Percentiles rank a stretch among this genome's conserved stretches.
These are phyloP conservation scores for Camelus dromedarius DNA, from an alignment of 2,113 vertebrate species.

Conservation along the genomic window DNA sequence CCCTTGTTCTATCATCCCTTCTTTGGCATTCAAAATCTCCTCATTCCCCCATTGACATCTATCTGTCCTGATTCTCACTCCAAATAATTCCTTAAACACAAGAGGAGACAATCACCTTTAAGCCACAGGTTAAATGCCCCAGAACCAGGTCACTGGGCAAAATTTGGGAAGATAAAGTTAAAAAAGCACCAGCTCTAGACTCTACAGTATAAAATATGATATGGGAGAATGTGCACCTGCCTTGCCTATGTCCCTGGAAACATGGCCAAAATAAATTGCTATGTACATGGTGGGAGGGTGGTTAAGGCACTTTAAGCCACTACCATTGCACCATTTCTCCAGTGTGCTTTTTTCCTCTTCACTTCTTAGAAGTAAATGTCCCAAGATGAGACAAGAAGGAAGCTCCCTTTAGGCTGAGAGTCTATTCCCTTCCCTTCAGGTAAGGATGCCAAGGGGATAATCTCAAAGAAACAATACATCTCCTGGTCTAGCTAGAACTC, in stretches of 20 bases:
- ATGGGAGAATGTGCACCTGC: background rate
- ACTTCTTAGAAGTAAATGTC: constrained; percentile 7
- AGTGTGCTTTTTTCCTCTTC: background rate
- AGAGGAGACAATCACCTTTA: background rate
- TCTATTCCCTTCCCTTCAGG: background rate
- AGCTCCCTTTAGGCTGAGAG: background rate
- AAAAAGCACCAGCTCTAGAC: background rate
- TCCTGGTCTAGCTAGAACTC: background rate
- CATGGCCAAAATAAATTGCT: background rate
- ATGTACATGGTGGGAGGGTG: background rate
- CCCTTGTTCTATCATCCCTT: background rate
- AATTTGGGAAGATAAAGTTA: background rate
- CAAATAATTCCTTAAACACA: background rate
- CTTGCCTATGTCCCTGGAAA: background rate
- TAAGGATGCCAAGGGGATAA: background rate
- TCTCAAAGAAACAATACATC: background rate
- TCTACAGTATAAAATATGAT: background rate
- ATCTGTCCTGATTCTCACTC: background rate
- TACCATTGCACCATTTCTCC: background rate
- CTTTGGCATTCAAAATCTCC: background rate
- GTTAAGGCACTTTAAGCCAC: background rate
- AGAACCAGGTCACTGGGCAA: background rate
- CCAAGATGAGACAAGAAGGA: background rate
- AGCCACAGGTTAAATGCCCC: background rate
- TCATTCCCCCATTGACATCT: background rate